phyloP scores from a whole-genome alignment of 2,888 invertebrate genomes.

The Busseola fusca region DNA sequence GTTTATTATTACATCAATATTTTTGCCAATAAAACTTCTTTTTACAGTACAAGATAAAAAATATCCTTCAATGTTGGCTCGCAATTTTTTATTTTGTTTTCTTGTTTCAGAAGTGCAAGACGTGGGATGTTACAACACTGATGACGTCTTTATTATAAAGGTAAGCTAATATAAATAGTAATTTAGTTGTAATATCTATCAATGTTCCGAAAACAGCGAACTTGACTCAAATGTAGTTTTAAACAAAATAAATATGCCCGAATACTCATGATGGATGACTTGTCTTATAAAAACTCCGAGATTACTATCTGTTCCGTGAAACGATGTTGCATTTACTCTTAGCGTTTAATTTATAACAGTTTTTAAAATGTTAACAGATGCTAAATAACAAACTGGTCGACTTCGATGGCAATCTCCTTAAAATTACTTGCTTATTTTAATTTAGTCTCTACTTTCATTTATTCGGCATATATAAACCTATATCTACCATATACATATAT shows the following conservation, averaged over 20 bases:
- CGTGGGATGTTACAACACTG: slow-evolving; percentile 79
- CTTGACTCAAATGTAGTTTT: slow-evolving; percentile 16
- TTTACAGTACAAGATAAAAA: slow-evolving; percentile 41
- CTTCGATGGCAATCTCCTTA: slow-evolving; percentile 56
- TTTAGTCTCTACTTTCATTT: slow-evolving; percentile 46
- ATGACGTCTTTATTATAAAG: slow-evolving; percentile 76
- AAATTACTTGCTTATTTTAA: slow-evolving; percentile 44
- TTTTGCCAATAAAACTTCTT: slow-evolving; percentile 38
- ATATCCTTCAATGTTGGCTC: slow-evolving; percentile 28
- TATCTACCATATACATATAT: too few relatives aligned
- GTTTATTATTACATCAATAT: slow-evolving; percentile 48
- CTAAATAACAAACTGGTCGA: slow-evolving; percentile 61
- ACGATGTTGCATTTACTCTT: slow-evolving; percentile 55
- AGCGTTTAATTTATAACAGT: slow-evolving; percentile 53
- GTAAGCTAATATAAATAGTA: slow-evolving; percentile 66
- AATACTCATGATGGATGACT: slow-evolving; percentile 58
- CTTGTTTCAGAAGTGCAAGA: slow-evolving; percentile 86
- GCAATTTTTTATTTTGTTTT: slow-evolving; percentile 56
- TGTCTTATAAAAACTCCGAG: slow-evolving; percentile 59
- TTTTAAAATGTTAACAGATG: slow-evolving; percentile 56
- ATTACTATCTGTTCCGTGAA: slow-evolving; percentile 68
- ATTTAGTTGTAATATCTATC: slow-evolving; percentile 27
- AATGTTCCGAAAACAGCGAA: slow-evolving; percentile 8
- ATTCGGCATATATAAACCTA: neutral
- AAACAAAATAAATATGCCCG: slow-evolving; percentile 43